A percentile compares a stretch with the other conserved stretches of the same genome.
Conservation (phyloP, 2,888 invertebrate genomes). For the Pocota personata region DNA sequence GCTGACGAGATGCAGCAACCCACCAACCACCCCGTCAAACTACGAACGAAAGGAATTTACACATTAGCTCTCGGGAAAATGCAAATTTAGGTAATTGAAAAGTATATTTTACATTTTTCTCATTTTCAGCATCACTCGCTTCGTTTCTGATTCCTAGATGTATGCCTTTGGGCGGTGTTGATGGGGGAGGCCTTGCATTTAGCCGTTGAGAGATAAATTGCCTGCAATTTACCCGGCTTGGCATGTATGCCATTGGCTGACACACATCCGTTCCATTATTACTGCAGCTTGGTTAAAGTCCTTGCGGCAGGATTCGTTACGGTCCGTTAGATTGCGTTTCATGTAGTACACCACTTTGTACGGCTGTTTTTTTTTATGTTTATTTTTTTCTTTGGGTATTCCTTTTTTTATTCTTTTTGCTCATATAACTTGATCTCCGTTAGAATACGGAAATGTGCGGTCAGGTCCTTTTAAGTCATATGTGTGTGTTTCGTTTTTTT, state of each 20-base stretch:
- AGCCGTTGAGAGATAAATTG: conserved; percentile 57
- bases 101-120: conserved; percentile 38
- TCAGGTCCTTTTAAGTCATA: conserved; percentile 34
- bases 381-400: not conserved
- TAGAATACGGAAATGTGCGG: conserved; percentile 56
- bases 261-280: conserved; percentile 47
- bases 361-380: not conserved
- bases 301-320: conserved; percentile 44
- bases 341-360: conserved; percentile 19
- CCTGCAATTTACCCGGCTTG: conserved; percentile 42
- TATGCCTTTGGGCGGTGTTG: not conserved
- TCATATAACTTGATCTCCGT: conserved; percentile 60
- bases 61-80: conserved; percentile 60
- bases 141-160: conserved; percentile 11
- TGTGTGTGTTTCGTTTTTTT: conserved; percentile 27
- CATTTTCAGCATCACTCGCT: conserved; percentile 30
- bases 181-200: not conserved
- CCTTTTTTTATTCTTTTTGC: conserved; percentile 2
- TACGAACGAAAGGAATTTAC: conserved; percentile 36
- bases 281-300: conserved; percentile 39
- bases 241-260: conserved; percentile 58
- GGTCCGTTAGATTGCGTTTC: conserved; percentile 46
- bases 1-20: conserved; percentile 23
- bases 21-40: not conserved
- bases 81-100: conserved; percentile 55